Evolutionary conservation across 2,888 invertebrate species (phyloP), one percentile per base, ranked within the genome.

Genomic region (Opisthograptis luteolata): DNA sequence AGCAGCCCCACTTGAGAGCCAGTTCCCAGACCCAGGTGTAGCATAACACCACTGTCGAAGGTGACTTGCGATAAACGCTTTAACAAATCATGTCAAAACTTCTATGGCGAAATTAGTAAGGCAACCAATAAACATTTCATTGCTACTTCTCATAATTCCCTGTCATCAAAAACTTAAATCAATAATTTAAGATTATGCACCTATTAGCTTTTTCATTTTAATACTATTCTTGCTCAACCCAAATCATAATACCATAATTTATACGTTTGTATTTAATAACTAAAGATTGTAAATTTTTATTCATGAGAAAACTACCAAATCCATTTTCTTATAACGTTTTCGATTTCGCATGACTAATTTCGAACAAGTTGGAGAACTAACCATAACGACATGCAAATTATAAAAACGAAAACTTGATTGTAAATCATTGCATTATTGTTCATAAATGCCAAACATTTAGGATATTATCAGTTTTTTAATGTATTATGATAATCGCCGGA

Each of bases 371-470:
- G 8, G 2, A 31, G 25, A 50, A 48, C 31, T 30, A 42, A 43
- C 24, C 40, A 30, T 35, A 51, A 41, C 17, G 6, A 35, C n/a
- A 44, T 28, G 13, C 39, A 30, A 41, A 55, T 22, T 34, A 51
- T 24, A 40, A 32, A 35, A 5, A 28, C 12, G 2, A 35, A 36
- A 41, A 27, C 20, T 22, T 3, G 36, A 39, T 36, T 34, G 27
- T 49, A 47, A 50, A 50, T 58, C 35, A 25, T 24, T 44, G 30
- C 17, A 47, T 47, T 55, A 55, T 27, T 12, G 25, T 15, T 22
- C 35, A 22, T 48, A 34, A 45, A 36, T 48, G 53, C 25, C 28
- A 41, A 43, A 46, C 45, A 13, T 22, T 34, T 44, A 20, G 10
- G 12, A 42, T 39, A 39, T 41, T 35, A 46, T 44, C 10, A 24